Evolutionary conservation across 1,140 invertebrate species (phyloP).

Genomic region (Caligus rogercresseyi): DNA sequence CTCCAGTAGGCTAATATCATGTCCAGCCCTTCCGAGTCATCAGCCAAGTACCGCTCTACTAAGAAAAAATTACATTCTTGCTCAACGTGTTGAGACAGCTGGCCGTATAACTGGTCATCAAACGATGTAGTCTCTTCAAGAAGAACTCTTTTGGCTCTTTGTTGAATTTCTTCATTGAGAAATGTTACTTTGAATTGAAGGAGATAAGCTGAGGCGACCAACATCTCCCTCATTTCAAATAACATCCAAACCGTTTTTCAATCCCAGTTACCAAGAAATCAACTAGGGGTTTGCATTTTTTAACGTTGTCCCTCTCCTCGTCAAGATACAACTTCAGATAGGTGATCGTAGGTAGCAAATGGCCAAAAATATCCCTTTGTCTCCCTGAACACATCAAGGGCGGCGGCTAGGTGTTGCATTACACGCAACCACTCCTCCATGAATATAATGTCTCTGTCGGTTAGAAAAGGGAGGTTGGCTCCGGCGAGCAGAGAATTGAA

Average conservation of each 20-base stretch:
- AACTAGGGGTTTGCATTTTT: not conserved
- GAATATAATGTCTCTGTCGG: not conserved
- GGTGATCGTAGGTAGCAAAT: not conserved
- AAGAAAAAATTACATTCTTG: not conserved
- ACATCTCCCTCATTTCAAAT: not conserved
- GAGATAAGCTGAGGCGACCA: not conserved
- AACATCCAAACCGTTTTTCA: not conserved
- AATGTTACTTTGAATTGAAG: not conserved
- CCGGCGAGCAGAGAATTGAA: not conserved
- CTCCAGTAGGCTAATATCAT: too few species aligned
- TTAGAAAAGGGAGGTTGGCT: not conserved
- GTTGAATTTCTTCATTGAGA: not conserved
- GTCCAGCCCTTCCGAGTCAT: too few species aligned
- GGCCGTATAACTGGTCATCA: not conserved
- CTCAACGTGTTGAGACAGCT: not conserved
- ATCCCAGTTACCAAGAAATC: not conserved
- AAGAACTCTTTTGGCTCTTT: not conserved
- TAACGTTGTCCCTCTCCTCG: not conserved
- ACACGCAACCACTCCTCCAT: not conserved
- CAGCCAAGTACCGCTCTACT: too few species aligned
- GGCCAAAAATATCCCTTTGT: not conserved
- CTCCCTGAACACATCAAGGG: not conserved
- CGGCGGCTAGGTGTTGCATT: not conserved
- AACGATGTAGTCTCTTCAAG: not conserved
- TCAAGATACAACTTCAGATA: not conserved